Base-by-base conservation (phyloP, 64 coral and sea anemone species). In the Acropora yongei region DNA sequence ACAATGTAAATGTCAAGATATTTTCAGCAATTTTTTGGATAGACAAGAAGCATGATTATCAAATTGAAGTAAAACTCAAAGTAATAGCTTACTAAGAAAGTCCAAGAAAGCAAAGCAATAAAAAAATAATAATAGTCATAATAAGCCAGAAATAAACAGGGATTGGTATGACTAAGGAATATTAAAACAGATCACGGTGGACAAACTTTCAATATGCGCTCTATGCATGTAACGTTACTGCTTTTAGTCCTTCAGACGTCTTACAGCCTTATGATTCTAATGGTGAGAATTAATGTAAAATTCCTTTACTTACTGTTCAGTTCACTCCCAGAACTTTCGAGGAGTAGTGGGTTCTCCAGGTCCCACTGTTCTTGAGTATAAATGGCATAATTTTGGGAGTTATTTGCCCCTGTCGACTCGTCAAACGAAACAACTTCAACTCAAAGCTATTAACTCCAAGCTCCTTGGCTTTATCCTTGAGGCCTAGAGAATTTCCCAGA, bases 1-100 rank as follows among this genome's bases (percentile, higher is more conserved):
- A 68, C 66, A 86, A 86, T 86, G 42, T 87, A 40, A 87, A 72
- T 87, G 68, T 87, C 84, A 87, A 40, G 67, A 87, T 87, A 87
- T 73, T 72, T 6, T 72, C 72, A 73, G 84, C 44, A 40, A 74
- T 58, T 87, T 85, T 49, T 4, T 2, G 11, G 60, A 63, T 63
- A 55, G 51, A 55, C 51, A 55, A 72, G 65, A 87, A 47, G 44
- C 12, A 47, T 86, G 20, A 72, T 41, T 87, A 87, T 87, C 68
- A 87, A 73, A 6, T 87, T 73, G 66, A 73, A 87, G 67, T 8
- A 49, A 87, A 73, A 8, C 84, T 87, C 84, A 74, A 87, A 53
- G 74, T 87, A 87, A 87, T 39, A 73, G 16, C 60, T 63, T 16
- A 63, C 13, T 63, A 63, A 63, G 0, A 63, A 63, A 14, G 14